phyloP scores from a whole-genome alignment of 2,888 invertebrate species.

The Caenorhabditis sp. region DNA sequence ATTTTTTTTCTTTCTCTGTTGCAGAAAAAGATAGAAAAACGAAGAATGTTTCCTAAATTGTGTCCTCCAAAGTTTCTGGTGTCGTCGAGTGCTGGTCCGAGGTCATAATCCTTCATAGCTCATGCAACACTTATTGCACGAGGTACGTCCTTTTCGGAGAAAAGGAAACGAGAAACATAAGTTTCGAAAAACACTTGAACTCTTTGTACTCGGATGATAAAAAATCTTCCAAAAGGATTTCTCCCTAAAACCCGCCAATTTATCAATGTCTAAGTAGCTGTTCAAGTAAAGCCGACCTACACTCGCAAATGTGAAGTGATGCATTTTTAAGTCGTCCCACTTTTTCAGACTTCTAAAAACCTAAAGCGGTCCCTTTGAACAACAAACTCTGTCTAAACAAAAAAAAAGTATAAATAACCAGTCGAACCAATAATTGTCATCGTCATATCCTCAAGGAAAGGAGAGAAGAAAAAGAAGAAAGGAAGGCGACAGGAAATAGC shows the following conservation, averaged over 20 bases:
- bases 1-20: slow-evolving; percentile 15
- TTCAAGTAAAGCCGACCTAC: not conserved
- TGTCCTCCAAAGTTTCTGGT: not conserved
- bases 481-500: slow-evolving; percentile 32
- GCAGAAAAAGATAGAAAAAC: slow-evolving; percentile 8
- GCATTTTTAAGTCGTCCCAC: slow-evolving; percentile 20
- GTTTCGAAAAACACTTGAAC: slow-evolving; percentile 24
- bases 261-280: not conserved
- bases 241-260: not conserved
- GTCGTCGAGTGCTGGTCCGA: not conserved
- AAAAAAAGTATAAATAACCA: too few species aligned
- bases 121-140: slow-evolving; percentile 54
- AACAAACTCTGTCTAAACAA: too few species aligned
- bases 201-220: not conserved
- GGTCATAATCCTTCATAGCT: slow-evolving; percentile 52
- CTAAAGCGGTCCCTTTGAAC: not conserved
- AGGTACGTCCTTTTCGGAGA: slow-evolving; percentile 24
- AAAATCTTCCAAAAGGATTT: not conserved
- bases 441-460: slow-evolving; percentile 19
- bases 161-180: not conserved
- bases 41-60: slow-evolving; percentile 13
- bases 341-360: not conserved
- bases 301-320: not conserved
- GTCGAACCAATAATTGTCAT: slow-evolving; percentile 13
- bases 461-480: slow-evolving; percentile 1